These are phyloP conservation scores for Chaetogeoica ovagalla DNA, from an alignment of 2,888 invertebrate genomes.

Conservation along the genomic window DNA sequence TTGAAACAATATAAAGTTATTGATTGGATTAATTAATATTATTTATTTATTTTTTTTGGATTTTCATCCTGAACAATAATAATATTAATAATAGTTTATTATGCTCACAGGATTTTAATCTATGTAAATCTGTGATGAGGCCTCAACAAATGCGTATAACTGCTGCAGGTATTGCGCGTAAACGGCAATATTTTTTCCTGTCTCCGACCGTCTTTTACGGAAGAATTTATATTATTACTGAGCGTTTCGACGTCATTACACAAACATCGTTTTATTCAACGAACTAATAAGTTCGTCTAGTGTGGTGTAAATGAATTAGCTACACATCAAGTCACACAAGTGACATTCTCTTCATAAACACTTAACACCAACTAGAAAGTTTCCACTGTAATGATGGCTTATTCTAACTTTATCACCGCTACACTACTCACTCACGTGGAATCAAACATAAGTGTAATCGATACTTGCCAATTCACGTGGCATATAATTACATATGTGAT, in stretches of 20 bases:
- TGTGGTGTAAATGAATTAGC: slow-evolving; percentile 2
- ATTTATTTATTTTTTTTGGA: neutral
- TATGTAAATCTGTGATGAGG: slow-evolving; percentile 9
- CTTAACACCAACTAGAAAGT: neutral
- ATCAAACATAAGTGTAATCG: neutral
- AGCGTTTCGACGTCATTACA: neutral
- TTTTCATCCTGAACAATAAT: neutral
- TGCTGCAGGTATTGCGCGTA: too few relatives aligned
- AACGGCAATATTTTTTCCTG: neutral
- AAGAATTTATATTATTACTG: neutral
- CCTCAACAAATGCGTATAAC: too few relatives aligned
- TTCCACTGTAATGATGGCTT: neutral
- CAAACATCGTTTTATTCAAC: neutral
- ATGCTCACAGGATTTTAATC: neutral
- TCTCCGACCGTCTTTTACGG: neutral
- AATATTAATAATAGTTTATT: too few relatives aligned
- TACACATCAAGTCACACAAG: neutral
- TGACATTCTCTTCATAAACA: slow-evolving; percentile 7
- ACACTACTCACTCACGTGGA: neutral
- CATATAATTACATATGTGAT: too few relatives aligned
- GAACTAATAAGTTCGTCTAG: neutral
- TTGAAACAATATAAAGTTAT: too few relatives aligned
- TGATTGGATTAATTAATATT: too few relatives aligned
- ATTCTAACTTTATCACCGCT: neutral
- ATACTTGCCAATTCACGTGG: neutral